A percentile compares a stretch with the other conserved stretches of the same genome.
These are phyloP conservation scores for Ophioninae sp. DNA, from an alignment of 2,888 invertebrate genomes.

Conservation along the genomic window DNA sequence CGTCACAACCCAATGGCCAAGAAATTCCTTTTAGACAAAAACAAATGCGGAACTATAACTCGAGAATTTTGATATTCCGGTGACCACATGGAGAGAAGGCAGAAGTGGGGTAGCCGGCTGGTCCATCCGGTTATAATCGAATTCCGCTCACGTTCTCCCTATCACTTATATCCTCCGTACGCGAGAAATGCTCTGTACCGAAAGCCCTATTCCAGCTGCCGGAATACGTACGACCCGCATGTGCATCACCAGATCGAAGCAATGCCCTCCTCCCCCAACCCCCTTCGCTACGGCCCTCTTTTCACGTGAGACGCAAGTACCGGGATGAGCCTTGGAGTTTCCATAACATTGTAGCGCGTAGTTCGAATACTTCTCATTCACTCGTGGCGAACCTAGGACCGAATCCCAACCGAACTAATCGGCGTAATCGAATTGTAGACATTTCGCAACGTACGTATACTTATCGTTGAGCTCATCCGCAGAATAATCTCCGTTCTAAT, in stretches of 20 bases:
- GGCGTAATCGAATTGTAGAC: slow-evolving; percentile 28
- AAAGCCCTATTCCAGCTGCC: slow-evolving; percentile 19
- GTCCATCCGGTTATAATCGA: slow-evolving; percentile 32
- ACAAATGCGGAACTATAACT: slow-evolving; percentile 54
- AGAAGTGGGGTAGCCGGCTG: slow-evolving; percentile 23
- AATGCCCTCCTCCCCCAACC: not conserved
- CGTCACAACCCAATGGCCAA: slow-evolving; percentile 9
- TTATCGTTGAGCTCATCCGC: not conserved
- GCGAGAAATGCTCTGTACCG: slow-evolving; percentile 52
- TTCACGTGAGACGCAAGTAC: not conserved
- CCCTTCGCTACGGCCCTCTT: not conserved
- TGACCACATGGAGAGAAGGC: slow-evolving; percentile 8
- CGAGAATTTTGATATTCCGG: slow-evolving; percentile 55
- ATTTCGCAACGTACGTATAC: slow-evolving; percentile 9
- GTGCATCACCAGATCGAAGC: slow-evolving; percentile 40
- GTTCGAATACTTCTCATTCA: slow-evolving; percentile 23
- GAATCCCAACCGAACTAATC: slow-evolving; percentile 33
- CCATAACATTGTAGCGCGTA: not conserved
- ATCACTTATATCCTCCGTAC: slow-evolving; percentile 56
- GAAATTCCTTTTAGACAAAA: slow-evolving; percentile 23
- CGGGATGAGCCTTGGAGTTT: not conserved
- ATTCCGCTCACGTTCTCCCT: slow-evolving; percentile 57
- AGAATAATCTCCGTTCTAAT: slow-evolving; percentile 16
- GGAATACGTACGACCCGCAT: slow-evolving; percentile 29
- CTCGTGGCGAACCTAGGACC: slow-evolving; percentile 5